These are phyloP conservation scores for Lynx canadensis DNA, from an alignment of 2,113 vertebrate genomes.

Conservation along the genomic window DNA sequence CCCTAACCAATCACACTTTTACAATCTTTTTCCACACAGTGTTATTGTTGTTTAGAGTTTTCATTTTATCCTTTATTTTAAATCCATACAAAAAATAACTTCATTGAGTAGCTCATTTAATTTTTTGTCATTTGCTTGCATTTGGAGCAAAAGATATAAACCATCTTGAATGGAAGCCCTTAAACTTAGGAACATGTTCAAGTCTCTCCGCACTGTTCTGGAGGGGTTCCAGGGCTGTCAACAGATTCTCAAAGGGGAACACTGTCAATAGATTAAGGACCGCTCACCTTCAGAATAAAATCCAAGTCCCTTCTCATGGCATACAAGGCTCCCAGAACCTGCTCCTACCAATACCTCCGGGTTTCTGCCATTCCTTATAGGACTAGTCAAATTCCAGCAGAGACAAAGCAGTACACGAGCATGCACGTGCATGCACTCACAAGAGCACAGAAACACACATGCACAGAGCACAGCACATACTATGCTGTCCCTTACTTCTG, in stretches of 20 bases:
- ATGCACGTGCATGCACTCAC: too few relatives aligned
- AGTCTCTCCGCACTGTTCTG: neutral
- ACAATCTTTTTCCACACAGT: neutral
- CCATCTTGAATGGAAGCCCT: neutral
- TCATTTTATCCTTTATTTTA: neutral
- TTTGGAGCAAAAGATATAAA: neutral
- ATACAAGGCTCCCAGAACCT: neutral
- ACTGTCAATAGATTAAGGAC: neutral
- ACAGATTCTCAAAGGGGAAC: neutral
- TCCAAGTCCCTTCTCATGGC: neutral
- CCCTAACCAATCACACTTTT: neutral
- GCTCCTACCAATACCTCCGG: neutral
- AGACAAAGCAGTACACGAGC: neutral
- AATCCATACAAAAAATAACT: neutral
- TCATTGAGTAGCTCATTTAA: neutral
- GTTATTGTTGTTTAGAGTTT: neutral
- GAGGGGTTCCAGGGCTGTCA: neutral
- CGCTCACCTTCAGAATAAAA: neutral
- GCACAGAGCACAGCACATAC: neutral
- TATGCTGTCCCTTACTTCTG: neutral
- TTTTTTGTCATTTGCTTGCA: neutral
- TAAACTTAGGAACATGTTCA: neutral
- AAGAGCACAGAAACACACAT: neutral
- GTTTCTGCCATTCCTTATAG: neutral
- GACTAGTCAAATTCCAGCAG: neutral